Percentiles rank a stretch among this genome's conserved stretches.
Evolutionary conservation across 2,888 invertebrate species (phyloP).

Genomic region (Drosophila pullipes): DNA sequence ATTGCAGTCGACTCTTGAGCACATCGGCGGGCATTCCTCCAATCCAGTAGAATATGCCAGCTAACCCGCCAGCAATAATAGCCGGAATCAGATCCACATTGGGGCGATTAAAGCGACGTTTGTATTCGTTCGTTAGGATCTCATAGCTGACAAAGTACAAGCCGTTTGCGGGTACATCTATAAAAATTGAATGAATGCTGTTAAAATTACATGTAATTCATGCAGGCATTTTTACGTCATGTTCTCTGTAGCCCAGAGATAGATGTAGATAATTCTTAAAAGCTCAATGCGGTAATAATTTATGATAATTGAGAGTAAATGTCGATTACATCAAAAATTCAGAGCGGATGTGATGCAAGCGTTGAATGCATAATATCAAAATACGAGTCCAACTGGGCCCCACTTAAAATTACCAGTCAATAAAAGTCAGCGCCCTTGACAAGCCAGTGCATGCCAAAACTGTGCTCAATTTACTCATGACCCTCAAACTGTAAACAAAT

Average conservation of each 20-base stretch:
- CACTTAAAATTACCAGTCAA: constrained; percentile 21
- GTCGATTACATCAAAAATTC: constrained; percentile 37
- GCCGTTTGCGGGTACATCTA: constrained; percentile 98
- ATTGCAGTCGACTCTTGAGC: constrained; percentile 97
- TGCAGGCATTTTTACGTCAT: constrained; percentile 3
- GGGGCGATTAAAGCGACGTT: constrained; percentile 87
- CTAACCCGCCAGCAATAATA: constrained; percentile 96
- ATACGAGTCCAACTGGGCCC: neutral
- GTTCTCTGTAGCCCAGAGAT: neutral
- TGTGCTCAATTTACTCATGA: neutral
- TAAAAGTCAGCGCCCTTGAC: constrained; percentile 2
- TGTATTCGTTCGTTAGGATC: constrained; percentile 91
- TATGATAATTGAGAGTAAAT: constrained; percentile 37
- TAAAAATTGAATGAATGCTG: constrained; percentile 49
- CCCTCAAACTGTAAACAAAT: neutral
- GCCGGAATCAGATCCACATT: constrained; percentile 88
- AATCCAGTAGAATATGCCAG: constrained; percentile 98
- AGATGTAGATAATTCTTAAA: neutral
- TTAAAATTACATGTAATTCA: constrained; percentile 3
- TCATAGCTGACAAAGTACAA: constrained; percentile 99
- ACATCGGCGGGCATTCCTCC: constrained; percentile 99
- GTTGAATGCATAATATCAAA: constrained; percentile 6
- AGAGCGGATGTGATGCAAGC: constrained; percentile 10
- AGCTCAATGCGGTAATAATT: constrained; percentile 21
- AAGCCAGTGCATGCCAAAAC: neutral